These are phyloP conservation scores for Craniophora ligustri DNA, from an alignment of 2,888 invertebrate species.

Conservation along the genomic window DNA sequence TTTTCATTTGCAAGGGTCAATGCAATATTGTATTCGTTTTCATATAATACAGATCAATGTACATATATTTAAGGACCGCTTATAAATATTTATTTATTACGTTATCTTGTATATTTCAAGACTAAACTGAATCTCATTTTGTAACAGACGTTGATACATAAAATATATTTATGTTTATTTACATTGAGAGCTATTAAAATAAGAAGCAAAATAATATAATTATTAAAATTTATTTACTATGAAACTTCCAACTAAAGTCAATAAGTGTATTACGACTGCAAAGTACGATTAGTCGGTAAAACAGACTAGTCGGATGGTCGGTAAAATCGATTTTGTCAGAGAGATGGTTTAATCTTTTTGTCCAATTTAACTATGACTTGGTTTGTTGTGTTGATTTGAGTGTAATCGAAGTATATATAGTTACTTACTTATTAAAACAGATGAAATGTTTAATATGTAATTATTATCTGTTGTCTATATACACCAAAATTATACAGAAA, in stretches of 20 bases:
- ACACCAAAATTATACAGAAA: too few relatives aligned
- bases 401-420: too few relatives aligned
- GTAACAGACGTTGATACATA: constrained; percentile 16
- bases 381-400: too few relatives aligned
- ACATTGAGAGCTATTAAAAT: background rate
- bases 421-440: too few relatives aligned
- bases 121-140: constrained; percentile 60
- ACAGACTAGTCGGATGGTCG: background rate
- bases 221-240: background rate
- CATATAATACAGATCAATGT: background rate
- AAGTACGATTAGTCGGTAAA: constrained; percentile 7
- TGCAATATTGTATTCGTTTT: background rate
- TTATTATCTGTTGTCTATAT: too few relatives aligned
- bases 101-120: constrained; percentile 50
- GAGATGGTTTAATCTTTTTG: background rate
- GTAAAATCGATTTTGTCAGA: background rate
- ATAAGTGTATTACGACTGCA: constrained; percentile 23
- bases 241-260: constrained; percentile 19
- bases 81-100: constrained; percentile 16
- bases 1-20: constrained; percentile 5
- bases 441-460: too few relatives aligned
- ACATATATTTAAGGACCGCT: constrained; percentile 8
- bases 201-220: background rate
- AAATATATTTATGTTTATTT: background rate
- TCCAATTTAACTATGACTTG: background rate